Conservation (phyloP, 1,140 invertebrate genomes). For the Meteorus sp. region DNA sequence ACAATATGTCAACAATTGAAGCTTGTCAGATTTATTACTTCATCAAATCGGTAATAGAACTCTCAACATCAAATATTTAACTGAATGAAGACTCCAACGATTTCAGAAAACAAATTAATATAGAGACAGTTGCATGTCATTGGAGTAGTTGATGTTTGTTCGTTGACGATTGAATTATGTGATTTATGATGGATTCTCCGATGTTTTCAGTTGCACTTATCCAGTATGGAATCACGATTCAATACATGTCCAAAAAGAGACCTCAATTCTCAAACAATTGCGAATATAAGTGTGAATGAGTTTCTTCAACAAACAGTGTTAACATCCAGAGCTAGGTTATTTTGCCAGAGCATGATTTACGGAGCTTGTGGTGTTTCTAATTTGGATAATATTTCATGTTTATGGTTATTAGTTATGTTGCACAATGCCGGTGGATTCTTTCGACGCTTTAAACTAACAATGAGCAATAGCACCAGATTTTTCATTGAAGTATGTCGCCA, state of each 20-base stretch:
- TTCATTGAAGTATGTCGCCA: conserved; percentile 33
- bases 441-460: conserved; percentile 30
- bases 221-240: conserved; percentile 22
- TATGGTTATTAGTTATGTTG: conserved; percentile 39
- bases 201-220: conserved; percentile 30
- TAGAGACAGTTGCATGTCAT: no score
- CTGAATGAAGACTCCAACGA: no score
- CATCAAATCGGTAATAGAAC: conserved; percentile 30
- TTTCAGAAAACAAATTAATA: background rate
- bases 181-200: conserved; percentile 6
- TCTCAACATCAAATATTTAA: no score
- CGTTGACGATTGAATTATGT: background rate
- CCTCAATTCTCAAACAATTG: conserved; percentile 23
- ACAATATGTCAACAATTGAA: conserved; percentile 25
- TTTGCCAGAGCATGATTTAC: conserved; percentile 36
- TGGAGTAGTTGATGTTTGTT: no score
- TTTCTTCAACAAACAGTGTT: conserved; percentile 28
- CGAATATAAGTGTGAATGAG: conserved; percentile 32
- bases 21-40: conserved; percentile 36
- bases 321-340: conserved; percentile 22
- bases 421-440: conserved; percentile 37
- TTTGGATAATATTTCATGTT: conserved; percentile 33
- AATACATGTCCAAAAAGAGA: conserved; percentile 2
- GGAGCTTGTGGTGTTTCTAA: conserved; percentile 35
- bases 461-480: conserved; percentile 31